Percentiles rank a stretch among this genome's conserved stretches.
Evolutionary conservation across 2,888 invertebrate genomes (phyloP).

Genomic region (Eurytoma californica): DNA sequence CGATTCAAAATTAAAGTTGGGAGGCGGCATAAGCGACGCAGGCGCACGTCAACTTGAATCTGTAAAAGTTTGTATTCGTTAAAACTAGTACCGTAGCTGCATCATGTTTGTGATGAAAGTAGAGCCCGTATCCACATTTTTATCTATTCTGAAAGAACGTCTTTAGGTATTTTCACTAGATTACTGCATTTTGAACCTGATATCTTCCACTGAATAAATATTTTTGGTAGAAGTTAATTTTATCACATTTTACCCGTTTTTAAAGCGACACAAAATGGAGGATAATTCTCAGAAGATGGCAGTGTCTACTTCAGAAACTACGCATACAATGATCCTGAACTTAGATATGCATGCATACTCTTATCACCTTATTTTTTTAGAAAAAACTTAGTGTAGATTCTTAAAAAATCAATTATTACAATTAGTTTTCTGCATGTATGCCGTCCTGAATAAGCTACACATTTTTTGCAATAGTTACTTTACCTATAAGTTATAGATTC

Average conservation of each 20-base stretch:
- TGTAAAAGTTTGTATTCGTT: slow-evolving; percentile 46
- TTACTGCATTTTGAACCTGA: too few species aligned
- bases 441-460: not conserved
- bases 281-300: too few species aligned
- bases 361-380: not conserved
- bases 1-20: slow-evolving; percentile 3
- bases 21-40: not conserved
- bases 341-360: slow-evolving; percentile 21
- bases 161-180: not conserved
- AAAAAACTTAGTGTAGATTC: too few species aligned
- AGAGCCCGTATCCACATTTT: slow-evolving; percentile 18
- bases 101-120: slow-evolving; percentile 46
- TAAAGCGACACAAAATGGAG: too few species aligned
- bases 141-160: slow-evolving; percentile 9
- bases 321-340: too few species aligned
- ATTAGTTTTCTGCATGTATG: slow-evolving; percentile 1
- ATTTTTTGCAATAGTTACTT: not conserved
- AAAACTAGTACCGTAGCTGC: slow-evolving; percentile 38
- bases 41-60: slow-evolving; percentile 24
- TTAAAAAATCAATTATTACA: too few species aligned
- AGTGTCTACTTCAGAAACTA: too few species aligned
- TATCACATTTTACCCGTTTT: too few species aligned
- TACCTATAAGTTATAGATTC: too few species aligned
- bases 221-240: too few species aligned
- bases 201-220: too few species aligned